Base-by-base conservation (phyloP, 2,888 invertebrate species). In the Cordilura impudica region DNA sequence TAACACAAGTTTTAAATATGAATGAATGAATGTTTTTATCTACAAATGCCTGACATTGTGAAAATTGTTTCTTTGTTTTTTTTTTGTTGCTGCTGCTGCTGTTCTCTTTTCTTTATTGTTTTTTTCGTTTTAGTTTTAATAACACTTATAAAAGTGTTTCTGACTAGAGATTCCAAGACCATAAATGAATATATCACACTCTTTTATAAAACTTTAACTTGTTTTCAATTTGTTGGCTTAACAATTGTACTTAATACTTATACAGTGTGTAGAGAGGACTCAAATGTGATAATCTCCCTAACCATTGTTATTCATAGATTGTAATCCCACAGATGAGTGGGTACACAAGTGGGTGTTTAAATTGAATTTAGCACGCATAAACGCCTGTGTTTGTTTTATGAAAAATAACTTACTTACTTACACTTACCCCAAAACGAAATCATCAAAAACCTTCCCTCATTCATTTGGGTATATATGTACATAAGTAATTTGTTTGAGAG, bases 271-370 rank as follows among this genome's bases (percentile, higher is more conserved):
- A 29, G 49, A 26, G 49, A 45, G n/a, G 35, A 71, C 12, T 76
- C 53, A 60, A n/a, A 31, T 65, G 53, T 72, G 66, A 18, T 75
- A 79, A 79, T 79, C 79, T 58, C 53, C 14, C 73, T 19, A 73
- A 78, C 65, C 69, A 53, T 51, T 70, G 73, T 78, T 39, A 56
- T 45, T 53, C 63, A 19, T 23, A 71, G 75, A 75, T 79, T 79
- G 79, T 82, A 82, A 82, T 82, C 71, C 84, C 82, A 87, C 86
- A 87, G 86, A 83, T 83, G 86, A 86, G 81, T 86, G 88, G 82
- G 79, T 84, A 83, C 86, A 86, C 86, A 87, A 87, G 87, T 88
- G 88, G 87, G 88, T 86, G 86, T 87, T 84, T 84, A 84, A 86
- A 88, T 84, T 84, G 82, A 84, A 84, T 84, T 84, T 82, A 79